Evolutionary conservation across 2,888 invertebrate species (phyloP).

Genomic region (Mesodorylaimus sp.): DNA sequence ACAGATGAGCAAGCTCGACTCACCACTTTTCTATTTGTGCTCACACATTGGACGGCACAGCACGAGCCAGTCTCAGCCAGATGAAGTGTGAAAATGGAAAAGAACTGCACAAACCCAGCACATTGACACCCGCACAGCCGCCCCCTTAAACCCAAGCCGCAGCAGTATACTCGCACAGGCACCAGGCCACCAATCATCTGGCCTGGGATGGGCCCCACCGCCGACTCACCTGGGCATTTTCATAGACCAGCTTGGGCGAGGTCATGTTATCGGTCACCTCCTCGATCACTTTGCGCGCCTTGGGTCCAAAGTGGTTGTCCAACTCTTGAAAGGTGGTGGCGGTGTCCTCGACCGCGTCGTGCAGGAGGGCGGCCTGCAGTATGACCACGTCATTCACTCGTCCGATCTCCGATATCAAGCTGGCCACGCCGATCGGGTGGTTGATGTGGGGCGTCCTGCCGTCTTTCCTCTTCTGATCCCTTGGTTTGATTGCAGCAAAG

Average conservation of each 20-base stretch:
- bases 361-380: constrained; percentile 53
- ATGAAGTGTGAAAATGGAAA: too few relatives aligned
- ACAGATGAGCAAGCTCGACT: too few relatives aligned
- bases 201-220: too few relatives aligned
- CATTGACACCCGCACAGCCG: too few relatives aligned
- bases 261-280: constrained; percentile 48
- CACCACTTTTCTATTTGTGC: too few relatives aligned
- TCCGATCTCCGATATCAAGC: constrained; percentile 30
- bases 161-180: too few relatives aligned
- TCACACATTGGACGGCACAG: too few relatives aligned
- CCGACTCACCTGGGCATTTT: too few relatives aligned
- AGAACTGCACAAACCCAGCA: too few relatives aligned
- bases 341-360: constrained; percentile 69
- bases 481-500: constrained; percentile 58
- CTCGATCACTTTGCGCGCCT: constrained; percentile 36
- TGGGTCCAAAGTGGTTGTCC: constrained; percentile 43
- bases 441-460: constrained; percentile 57
- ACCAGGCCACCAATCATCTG: too few relatives aligned
- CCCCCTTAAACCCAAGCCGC: too few relatives aligned
- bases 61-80: too few relatives aligned
- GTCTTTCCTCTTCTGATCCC: constrained; percentile 49
- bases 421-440: constrained; percentile 50
- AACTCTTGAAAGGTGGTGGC: constrained; percentile 53
- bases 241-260: constrained; percentile 42
- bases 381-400: constrained; percentile 20